These are phyloP conservation scores for Cyprinella venusta DNA, from an alignment of 2,797 vertebrate genomes.

Conservation along the genomic window DNA sequence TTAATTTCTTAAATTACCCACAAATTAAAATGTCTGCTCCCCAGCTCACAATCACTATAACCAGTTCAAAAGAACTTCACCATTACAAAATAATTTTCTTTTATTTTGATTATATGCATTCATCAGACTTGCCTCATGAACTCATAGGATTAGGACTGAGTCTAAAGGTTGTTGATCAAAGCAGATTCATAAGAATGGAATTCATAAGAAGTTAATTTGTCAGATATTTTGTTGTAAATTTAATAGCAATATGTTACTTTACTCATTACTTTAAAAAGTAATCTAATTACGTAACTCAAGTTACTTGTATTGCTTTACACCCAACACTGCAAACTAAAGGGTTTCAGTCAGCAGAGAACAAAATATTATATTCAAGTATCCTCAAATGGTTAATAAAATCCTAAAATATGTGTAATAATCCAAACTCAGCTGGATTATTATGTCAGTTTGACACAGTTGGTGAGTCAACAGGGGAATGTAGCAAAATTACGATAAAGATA, in stretches of 20 bases:
- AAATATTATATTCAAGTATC: background rate
- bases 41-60: no score
- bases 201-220: no score
- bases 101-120: no score
- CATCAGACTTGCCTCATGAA: no score
- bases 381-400: conserved; percentile 6
- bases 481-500: background rate
- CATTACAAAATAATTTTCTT: no score
- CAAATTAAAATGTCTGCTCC: no score
- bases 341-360: conserved; percentile 4
- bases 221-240: background rate
- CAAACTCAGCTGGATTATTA: conserved; percentile 1
- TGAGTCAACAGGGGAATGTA: conserved; percentile 1
- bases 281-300: background rate
- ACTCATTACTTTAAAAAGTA: background rate
- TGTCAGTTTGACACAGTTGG: background rate
- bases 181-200: no score
- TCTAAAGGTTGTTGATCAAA: no score
- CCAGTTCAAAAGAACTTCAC: no score
- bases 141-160: no score
- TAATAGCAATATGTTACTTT: background rate
- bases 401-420: background rate
- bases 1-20: no score
- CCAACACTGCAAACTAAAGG: background rate
- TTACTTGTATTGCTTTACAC: background rate